Percentiles rank a stretch among this genome's conserved stretches.
phyloP scores from a whole-genome alignment of 1,140 invertebrate genomes.

The Procambarus clarkii region DNA sequence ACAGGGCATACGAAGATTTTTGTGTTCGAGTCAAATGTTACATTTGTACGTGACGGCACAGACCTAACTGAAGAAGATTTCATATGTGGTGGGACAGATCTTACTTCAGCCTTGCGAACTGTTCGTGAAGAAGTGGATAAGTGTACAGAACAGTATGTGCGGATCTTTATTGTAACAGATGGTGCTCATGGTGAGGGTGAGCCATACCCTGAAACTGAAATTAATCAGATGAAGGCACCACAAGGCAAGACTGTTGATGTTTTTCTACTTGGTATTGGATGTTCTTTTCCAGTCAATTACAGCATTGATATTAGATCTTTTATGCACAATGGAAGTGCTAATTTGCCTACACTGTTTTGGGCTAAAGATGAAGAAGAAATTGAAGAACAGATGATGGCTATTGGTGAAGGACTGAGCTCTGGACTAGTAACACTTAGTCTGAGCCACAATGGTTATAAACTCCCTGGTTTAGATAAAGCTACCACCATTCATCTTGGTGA shows the following conservation, averaged over 20 bases:
- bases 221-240: slow-evolving; percentile 24
- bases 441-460: slow-evolving; percentile 29
- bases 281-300: slow-evolving; percentile 63
- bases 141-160: slow-evolving; percentile 22
- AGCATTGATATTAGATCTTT: slow-evolving; percentile 67
- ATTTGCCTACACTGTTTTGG: slow-evolving; percentile 66
- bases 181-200: slow-evolving; percentile 43
- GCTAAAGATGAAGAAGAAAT: slow-evolving; percentile 31
- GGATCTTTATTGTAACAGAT: slow-evolving; percentile 64
- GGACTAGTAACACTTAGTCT: slow-evolving; percentile 40
- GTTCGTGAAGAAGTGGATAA: slow-evolving; percentile 32
- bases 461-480: slow-evolving; percentile 53
- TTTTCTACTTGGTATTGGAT: slow-evolving; percentile 61
- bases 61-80: slow-evolving; percentile 1
- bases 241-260: slow-evolving; percentile 64
- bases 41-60: slow-evolving; percentile 13
- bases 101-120: slow-evolving; percentile 35
- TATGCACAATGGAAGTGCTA: slow-evolving; percentile 69
- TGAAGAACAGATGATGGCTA: slow-evolving; percentile 44
- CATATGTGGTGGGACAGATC: slow-evolving; percentile 18
- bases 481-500: slow-evolving; percentile 49
- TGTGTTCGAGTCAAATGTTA: slow-evolving; percentile 16
- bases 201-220: slow-evolving; percentile 47
- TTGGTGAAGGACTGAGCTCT: slow-evolving; percentile 38
- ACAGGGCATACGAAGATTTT: slow-evolving; percentile 45